Conservation (phyloP, 1,140 invertebrate genomes). For the Radopholus similis region DNA sequence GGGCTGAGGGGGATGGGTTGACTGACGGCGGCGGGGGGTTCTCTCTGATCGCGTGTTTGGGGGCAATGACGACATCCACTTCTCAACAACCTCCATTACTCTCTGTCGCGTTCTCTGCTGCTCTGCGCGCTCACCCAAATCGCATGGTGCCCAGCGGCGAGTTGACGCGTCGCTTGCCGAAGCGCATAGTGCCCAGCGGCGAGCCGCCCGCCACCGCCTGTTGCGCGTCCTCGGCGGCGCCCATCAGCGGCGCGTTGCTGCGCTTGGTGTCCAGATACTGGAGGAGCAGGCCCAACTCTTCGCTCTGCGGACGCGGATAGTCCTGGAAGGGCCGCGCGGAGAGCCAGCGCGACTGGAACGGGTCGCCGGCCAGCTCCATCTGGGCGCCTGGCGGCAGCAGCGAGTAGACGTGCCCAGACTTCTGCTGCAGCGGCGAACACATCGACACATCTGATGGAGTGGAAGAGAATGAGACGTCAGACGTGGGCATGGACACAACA, state of each 20-base stretch:
- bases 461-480: not conserved
- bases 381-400: not conserved
- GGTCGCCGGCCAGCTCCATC: not conserved
- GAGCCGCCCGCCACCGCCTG: constrained; percentile 7
- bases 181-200: constrained; percentile 54
- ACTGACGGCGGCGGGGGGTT: too few species aligned
- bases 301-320: constrained; percentile 20
- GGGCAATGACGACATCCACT: too few species aligned
- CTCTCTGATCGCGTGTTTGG: too few species aligned
- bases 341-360: constrained; percentile 18
- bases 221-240: constrained; percentile 15
- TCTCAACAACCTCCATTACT: too few species aligned
- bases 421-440: constrained; percentile 1
- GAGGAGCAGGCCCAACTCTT: constrained; percentile 27
- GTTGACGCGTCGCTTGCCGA: constrained; percentile 48
- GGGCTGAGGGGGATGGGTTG: too few species aligned
- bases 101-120: not conserved
- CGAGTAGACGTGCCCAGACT: not conserved
- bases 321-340: constrained; percentile 16
- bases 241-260: constrained; percentile 14
- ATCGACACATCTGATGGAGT: constrained; percentile 8
- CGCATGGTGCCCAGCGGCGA: constrained; percentile 54
- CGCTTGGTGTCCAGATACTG: constrained; percentile 39
- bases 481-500: not conserved
- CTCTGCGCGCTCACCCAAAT: constrained; percentile 26